These are phyloP conservation scores for Creontiades dilutus DNA, from an alignment of 2,888 invertebrate genomes.

Conservation along the genomic window DNA sequence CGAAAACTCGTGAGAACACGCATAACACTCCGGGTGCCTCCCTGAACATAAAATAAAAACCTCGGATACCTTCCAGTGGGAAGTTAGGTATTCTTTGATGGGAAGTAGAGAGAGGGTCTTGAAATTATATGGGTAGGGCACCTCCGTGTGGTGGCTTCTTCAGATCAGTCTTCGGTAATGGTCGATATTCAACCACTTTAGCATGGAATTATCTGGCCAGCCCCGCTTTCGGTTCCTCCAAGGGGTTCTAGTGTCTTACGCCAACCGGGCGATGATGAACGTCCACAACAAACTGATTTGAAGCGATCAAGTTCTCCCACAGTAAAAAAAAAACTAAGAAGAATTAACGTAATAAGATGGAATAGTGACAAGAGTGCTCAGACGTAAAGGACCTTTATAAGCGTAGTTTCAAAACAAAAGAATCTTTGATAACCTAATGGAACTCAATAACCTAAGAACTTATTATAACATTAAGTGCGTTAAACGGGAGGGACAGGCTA, in stretches of 20 bases:
- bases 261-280: slow-evolving; percentile 7
- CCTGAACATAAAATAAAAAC: slow-evolving; percentile 49
- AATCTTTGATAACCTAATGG: too few species aligned
- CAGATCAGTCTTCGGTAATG: slow-evolving; percentile 60
- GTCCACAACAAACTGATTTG: background rate
- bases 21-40: slow-evolving; percentile 55
- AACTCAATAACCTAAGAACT: too few species aligned
- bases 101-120: slow-evolving; percentile 1
- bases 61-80: background rate
- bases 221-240: background rate
- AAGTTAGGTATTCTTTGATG: background rate
- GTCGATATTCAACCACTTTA: slow-evolving; percentile 46
- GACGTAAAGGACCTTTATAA: too few species aligned
- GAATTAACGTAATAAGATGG: background rate
- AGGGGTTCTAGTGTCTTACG: background rate
- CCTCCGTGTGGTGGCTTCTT: slow-evolving; percentile 55
- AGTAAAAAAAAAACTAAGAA: background rate
- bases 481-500: too few species aligned
- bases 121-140: slow-evolving; percentile 64
- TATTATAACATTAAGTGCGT: too few species aligned
- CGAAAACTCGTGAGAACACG: slow-evolving; percentile 69
- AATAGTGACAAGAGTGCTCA: too few species aligned
- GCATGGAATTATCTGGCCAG: slow-evolving; percentile 40
- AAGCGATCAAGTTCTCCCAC: background rate
- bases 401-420: too few species aligned